Base-by-base conservation (phyloP, 1,140 invertebrate species). In the Stratiolaelaps scimitus region DNA sequence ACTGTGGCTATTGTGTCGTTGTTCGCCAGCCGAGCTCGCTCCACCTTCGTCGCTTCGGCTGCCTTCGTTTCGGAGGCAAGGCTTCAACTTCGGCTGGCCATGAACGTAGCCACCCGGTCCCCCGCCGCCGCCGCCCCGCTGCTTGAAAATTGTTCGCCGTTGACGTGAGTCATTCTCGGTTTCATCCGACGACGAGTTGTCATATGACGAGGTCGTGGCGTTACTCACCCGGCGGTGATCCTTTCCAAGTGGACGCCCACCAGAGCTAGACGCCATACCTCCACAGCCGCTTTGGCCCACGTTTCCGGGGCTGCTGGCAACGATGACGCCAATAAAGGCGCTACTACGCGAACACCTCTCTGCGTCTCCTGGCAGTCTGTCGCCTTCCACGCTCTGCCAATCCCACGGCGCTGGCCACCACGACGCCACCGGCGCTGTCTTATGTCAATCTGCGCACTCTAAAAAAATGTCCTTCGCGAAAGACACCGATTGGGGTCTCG, bases 181-280 rank as follows among this genome's bases (percentile, higher is more conserved):
- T 26, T 60, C 53, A 34, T 60, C 53, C 53, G 53, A 60, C 53
- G 53, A 60, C 53, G 53, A 60, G 53, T 60, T 60, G 53, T 60
- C 53, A 10, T 60, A 60, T 34, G 53, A 60, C 34, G 53, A 60
- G 15, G 53, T 60, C 26, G 53, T 34, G 53, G 26, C 34, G 15
- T 29, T 34, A 17, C 53, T 60, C 1, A 26, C 26, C 26, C 34
- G 26, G 4, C 53, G 53, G 53, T 60, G 53, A 34, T 60, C 53
- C 53, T 60, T 60, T 40, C 34, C 34, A n/a, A 60, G 53, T 6
- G 53, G 53, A 17, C 53, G 26, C 34, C 53, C 53, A 19, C 53
- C 53, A 23, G 53, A 60, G 34, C 53, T 60, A 17, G 53, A 60
- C 26, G 53, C 53, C 53, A 60, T 60, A 29, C 53, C 53, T 29